Evolutionary conservation across 2,797 vertebrate genomes (phyloP).

Genomic region (Eulemur rubriventer): DNA sequence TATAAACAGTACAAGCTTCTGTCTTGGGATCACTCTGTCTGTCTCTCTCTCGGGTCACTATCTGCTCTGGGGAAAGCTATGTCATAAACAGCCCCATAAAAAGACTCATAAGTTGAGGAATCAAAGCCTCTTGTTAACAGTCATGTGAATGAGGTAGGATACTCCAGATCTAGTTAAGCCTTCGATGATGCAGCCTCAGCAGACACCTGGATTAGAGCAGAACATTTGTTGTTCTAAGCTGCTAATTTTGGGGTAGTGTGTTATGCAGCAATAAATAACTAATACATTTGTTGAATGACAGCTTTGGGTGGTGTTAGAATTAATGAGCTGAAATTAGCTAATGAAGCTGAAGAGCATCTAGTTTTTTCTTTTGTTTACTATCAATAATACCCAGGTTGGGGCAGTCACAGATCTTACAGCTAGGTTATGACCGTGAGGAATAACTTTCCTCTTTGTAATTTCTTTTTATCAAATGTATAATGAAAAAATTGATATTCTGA

Average conservation of each 20-base stretch:
- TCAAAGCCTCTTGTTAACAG: neutral
- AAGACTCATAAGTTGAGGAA: neutral
- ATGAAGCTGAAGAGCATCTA: neutral
- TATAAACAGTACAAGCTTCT: neutral
- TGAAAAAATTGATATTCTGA: neutral
- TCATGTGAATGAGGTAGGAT: neutral
- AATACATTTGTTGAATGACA: neutral
- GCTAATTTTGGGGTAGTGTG: neutral
- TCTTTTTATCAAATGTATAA: neutral
- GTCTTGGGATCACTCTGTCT: neutral
- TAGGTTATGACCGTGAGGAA: neutral
- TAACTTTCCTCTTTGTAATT: conserved; percentile 20
- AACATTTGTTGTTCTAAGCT: neutral
- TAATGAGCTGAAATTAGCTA: neutral
- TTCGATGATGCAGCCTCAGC: neutral
- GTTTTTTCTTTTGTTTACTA: neutral
- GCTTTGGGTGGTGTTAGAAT: neutral
- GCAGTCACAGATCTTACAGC: neutral
- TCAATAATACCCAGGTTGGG: neutral
- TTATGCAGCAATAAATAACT: neutral
- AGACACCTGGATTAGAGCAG: neutral
- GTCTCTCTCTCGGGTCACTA: neutral
- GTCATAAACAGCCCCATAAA: neutral
- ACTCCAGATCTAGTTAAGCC: neutral
- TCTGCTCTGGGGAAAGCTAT: neutral